These are phyloP conservation scores for Drosophila eugracilis DNA, from an alignment of 1,140 invertebrate genomes.

Conservation along the genomic window DNA sequence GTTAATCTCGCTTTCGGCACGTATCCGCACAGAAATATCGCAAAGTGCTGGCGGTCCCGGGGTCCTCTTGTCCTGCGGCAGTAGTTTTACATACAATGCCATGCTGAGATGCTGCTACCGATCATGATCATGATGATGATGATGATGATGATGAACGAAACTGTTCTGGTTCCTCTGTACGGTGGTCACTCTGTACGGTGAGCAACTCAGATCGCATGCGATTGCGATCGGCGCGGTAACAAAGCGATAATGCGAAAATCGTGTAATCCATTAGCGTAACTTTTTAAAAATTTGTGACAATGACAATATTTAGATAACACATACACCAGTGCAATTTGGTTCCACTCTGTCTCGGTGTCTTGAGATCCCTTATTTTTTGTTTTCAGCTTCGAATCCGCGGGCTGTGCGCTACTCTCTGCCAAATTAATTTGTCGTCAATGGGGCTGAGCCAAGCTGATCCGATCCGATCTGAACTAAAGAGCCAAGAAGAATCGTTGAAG, in stretches of 20 bases:
- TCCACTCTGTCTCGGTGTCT: not conserved
- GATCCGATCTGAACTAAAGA: not conserved
- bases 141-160: too few species aligned
- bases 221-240: constrained; percentile 82
- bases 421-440: constrained; percentile 75
- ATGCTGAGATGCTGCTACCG: constrained; percentile 49
- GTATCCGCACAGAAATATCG: constrained; percentile 39
- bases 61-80: constrained; percentile 60
- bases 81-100: constrained; percentile 81
- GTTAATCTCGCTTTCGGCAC: constrained; percentile 71
- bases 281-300: constrained; percentile 85
- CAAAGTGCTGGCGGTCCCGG: constrained; percentile 66
- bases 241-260: constrained; percentile 85
- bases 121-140: not conserved
- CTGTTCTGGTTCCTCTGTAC: not conserved
- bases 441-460: constrained; percentile 25
- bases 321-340: constrained; percentile 14
- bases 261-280: constrained; percentile 85
- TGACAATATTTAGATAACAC: constrained; percentile 85
- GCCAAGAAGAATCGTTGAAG: not conserved
- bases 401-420: constrained; percentile 14
- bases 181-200: not conserved
- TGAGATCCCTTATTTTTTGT: not conserved
- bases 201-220: constrained; percentile 59
- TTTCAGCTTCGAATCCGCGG: too few species aligned